Conservation (phyloP, 92 coral and sea anemone genomes). For the Porites cylindrica region DNA sequence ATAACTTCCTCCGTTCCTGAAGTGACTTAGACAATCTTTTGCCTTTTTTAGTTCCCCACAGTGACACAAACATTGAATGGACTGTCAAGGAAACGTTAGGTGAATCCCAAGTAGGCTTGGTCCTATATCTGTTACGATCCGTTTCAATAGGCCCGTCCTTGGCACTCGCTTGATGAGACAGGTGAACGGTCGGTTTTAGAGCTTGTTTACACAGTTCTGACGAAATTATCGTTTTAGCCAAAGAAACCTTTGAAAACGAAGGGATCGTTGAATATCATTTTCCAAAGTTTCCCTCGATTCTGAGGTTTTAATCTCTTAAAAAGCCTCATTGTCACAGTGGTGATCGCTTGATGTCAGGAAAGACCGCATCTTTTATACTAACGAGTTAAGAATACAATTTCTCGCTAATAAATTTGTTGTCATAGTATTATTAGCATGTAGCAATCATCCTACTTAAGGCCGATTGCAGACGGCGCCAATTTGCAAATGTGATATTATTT, state of each 20-base stretch:
- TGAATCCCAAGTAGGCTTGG: too few relatives aligned
- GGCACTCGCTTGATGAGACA: neutral
- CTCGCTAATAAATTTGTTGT: too few relatives aligned
- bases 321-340: neutral
- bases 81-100: neutral
- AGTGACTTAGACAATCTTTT: too few relatives aligned
- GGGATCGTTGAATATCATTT: too few relatives aligned
- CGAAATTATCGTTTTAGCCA: neutral
- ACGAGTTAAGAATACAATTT: too few relatives aligned
- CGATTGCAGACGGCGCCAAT: too few relatives aligned
- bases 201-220: conserved; percentile 6
- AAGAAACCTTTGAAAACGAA: conserved; percentile 3
- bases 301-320: neutral
- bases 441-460: too few relatives aligned
- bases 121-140: neutral
- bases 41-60: neutral
- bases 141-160: neutral
- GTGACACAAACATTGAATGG: neutral
- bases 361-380: too few relatives aligned
- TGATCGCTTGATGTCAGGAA: too few relatives aligned
- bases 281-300: too few relatives aligned
- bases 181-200: neutral
- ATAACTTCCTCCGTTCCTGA: neutral
- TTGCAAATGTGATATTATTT: too few relatives aligned
- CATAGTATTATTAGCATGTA: too few relatives aligned